phyloP scores from a whole-genome alignment of 2,888 invertebrate genomes.

The Operophtera brumata region DNA sequence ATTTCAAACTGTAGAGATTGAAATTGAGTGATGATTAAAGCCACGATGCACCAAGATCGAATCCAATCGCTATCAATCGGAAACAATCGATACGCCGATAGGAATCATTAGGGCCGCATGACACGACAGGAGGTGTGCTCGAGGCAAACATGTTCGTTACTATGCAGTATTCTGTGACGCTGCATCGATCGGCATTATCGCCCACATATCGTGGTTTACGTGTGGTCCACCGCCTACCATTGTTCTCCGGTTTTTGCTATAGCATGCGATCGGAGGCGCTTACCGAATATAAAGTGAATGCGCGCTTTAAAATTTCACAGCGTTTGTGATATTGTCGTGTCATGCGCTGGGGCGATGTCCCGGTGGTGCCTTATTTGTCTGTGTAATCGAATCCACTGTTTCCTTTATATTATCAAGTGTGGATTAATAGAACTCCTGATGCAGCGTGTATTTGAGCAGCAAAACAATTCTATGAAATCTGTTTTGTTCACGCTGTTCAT shows the following conservation, averaged over 20 bases:
- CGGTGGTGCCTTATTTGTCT: slow-evolving; percentile 23
- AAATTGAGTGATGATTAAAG: neutral
- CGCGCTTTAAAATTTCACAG: slow-evolving; percentile 24
- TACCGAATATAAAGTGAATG: slow-evolving; percentile 26
- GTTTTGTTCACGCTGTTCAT: too few relatives aligned
- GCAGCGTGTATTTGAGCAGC: too few relatives aligned
- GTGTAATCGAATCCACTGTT: slow-evolving; percentile 7
- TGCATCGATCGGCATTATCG: slow-evolving; percentile 28
- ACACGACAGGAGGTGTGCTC: slow-evolving; percentile 25
- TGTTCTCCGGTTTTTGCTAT: slow-evolving; percentile 27
- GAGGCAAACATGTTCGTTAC: slow-evolving; percentile 20
- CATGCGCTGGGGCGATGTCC: slow-evolving; percentile 12
- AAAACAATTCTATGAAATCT: too few relatives aligned
- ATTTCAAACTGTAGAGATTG: neutral
- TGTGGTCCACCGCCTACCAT: slow-evolving; percentile 28
- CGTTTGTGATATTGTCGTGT: slow-evolving; percentile 19
- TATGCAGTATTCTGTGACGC: slow-evolving; percentile 13
- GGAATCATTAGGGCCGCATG: slow-evolving; percentile 27
- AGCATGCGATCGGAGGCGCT: slow-evolving; percentile 21
- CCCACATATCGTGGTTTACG: slow-evolving; percentile 27
- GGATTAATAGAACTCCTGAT: too few relatives aligned
- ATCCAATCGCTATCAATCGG: slow-evolving; percentile 21
- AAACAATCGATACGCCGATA: slow-evolving; percentile 28
- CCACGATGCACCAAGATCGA: slow-evolving; percentile 11
- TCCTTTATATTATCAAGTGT: neutral